Base-by-base conservation (phyloP, 2,113 vertebrate species). In the Saccopteryx leptura region DNA sequence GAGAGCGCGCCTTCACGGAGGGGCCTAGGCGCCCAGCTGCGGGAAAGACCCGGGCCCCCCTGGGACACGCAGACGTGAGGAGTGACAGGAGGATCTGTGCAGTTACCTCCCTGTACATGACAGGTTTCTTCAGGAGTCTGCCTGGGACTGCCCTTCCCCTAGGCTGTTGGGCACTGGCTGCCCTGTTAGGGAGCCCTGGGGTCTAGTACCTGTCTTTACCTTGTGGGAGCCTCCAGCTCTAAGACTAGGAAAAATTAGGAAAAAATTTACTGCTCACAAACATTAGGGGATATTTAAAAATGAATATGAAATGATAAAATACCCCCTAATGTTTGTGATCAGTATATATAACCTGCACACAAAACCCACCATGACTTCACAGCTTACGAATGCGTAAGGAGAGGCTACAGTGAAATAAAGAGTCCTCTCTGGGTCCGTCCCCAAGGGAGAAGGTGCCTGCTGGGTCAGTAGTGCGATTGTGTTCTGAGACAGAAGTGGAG, bases 81-180 rank as follows among this genome's bases (percentile, higher is more conserved):
- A 2, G 14, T 19, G 17, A 3, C 18, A 11, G 68, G 28, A 6
- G 11, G n/a, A 9, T 1, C 4, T 0, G 4, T 7, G 46, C 1
- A 0, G 24, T 9, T 23, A 19, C 48, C 33, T 23, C 24, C 48
- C 33, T 65, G 4, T 4, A 19, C 7, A 1, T 11, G 65, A 5
- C 48, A 7, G 31, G 65, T 66, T 15, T 4, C 52, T n/a, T 28
- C 13, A 2, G 17, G 54, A 68, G 39, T 11, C 69, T 17, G 1
- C 69, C 8, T 4, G 39, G 4, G 52, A 24, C 39, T 39, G 9
- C 23, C 17, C 19, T 33, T 26, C 15, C n/a, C 4, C 21, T 58
- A 69, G 60, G 21, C 7, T 24, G 7, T 6, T 19, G 8, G 26
- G 28, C 81, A 11, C 91, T 54, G 39, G 80, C 61, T 33, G 23